Base-by-base conservation (phyloP, 2,113 vertebrate genomes). In the Spilogale gracilis region DNA sequence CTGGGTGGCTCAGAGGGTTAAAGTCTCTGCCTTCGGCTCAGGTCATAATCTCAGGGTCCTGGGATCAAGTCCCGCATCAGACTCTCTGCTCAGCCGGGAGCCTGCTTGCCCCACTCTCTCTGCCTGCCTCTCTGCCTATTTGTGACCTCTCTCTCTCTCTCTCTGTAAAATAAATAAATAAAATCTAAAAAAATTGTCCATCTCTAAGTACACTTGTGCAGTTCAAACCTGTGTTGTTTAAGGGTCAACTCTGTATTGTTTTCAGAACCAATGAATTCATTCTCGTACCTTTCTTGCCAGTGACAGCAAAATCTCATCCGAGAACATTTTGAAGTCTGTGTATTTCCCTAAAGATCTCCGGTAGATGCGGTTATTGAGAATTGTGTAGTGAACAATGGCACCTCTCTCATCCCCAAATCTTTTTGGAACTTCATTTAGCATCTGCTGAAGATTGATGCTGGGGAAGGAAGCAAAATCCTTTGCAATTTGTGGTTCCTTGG, bases 301-400 rank as follows among this genome's bases (percentile, higher is more conserved):
- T 0, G 99, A 99, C 14, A 99, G 99, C 97, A 99, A 97, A 86
- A 99, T 99, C 97, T 99, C 99, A 91, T 99, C 99, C 0, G 99
- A 99, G 98, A 99, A 99, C 99, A 99, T 99, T 98, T 99, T 99
- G 99, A 99, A 99, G 99, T 99, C 99, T 0, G 99, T 99, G 96
- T 99, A 99, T 93, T 99, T 99, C n/a, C 99, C 99, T 79, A 99
- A 97, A 18, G 99, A 98, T 84, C 99, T 99, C 43, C 99, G 99
- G 97, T 99, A 99, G 97, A 99, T 67, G 45, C 50, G 98, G 97
- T 99, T 99, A 97, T 98, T 71, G 25, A 99, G 96, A 97, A 99
- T 27, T 6, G 99, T 98, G 96, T 99, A 99, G 97, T 99, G 99
- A 88, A 99, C 98, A 32, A 99, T 97, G 16, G 99, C 99, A 7